A percentile compares a stretch with the other conserved stretches of the same genome.
Conservation (phyloP, 2,113 vertebrate genomes). For the Oceanites oceanicus region DNA sequence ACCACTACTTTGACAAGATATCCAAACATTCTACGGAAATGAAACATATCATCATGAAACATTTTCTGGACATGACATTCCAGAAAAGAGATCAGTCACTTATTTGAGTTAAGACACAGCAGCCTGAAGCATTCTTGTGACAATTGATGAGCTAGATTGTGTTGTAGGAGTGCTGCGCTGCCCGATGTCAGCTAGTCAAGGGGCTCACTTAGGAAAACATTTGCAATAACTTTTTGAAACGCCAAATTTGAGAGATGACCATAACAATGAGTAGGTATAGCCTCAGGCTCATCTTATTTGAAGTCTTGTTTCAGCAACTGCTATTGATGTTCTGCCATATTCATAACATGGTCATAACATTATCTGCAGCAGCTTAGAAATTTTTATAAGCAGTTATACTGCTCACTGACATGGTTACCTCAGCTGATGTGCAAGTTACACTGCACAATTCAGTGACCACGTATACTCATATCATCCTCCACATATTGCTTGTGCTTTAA, state of each 20-base stretch:
- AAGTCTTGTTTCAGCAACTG: neutral
- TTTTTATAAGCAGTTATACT: neutral
- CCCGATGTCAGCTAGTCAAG: neutral
- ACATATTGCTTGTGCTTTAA: rapidly evolving
- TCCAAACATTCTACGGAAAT: neutral
- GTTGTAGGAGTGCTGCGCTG: neutral
- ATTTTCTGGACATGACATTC: rapidly evolving
- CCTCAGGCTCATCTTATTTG: neutral
- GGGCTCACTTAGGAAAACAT: neutral
- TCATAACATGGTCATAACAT: neutral
- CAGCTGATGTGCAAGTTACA: neutral
- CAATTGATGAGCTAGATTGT: neutral
- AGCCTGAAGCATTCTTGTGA: neutral
- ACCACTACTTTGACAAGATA: neutral
- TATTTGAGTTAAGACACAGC: neutral
- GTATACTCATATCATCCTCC: neutral
- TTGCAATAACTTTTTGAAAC: neutral
- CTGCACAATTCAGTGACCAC: neutral
- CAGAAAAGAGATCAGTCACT: neutral
- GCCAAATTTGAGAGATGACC: neutral
- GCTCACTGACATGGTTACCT: neutral
- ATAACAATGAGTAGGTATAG: neutral
- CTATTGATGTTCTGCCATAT: neutral
- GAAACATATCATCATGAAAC: neutral
- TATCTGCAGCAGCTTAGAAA: neutral